Evolutionary conservation across 2,888 invertebrate genomes (phyloP), one percentile per base, ranked within the genome.

Genomic region (Pegoplata infirma): DNA sequence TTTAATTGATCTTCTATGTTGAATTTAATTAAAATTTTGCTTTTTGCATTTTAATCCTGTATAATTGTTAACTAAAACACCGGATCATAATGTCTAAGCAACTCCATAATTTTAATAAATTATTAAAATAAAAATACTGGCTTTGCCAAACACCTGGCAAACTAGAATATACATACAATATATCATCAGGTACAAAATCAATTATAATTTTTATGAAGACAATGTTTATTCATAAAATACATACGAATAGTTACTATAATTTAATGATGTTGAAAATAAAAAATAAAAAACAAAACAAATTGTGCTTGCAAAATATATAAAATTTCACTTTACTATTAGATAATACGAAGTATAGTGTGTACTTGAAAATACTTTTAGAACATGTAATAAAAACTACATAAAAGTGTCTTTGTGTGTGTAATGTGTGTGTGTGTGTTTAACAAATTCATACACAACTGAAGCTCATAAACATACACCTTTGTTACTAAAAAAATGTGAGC

Each of bases 311-410:
- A 3, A 12, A 32, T n/a, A 40, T 40, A 40, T 40, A 40, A 40
- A 40, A 40, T n/a, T 40, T 40, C 5, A 40, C 12, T 40, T 40
- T 12, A 12, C 36, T 40, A 55, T 55, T 55, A 55, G 55, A 55
- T 55, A 16, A 53, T 3, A 23, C 5, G 12, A 28, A 25, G n/a
- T n/a, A 23, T 23, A 19, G 55, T n/a, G 40, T 58, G 58, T 32
- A 56, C 58, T 73, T 66, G 47, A 73, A 44, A 58, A 56, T 56
- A 55, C 44, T 47, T 16, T 19, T 44, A 17, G 40, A 2, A 23
- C 0, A 32, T 23, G 21, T 12, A 32, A 55, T 25, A 25, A n/a
- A n/a, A 53, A 28, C 28, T 17, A 55, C 28, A 28, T 40, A n/a
- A 2, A 28, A 25, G 53, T 7, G 23, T 23, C 23, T 10, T 46